phyloP scores from a whole-genome alignment of 1,140 invertebrate species.

The Pantala flavescens region DNA sequence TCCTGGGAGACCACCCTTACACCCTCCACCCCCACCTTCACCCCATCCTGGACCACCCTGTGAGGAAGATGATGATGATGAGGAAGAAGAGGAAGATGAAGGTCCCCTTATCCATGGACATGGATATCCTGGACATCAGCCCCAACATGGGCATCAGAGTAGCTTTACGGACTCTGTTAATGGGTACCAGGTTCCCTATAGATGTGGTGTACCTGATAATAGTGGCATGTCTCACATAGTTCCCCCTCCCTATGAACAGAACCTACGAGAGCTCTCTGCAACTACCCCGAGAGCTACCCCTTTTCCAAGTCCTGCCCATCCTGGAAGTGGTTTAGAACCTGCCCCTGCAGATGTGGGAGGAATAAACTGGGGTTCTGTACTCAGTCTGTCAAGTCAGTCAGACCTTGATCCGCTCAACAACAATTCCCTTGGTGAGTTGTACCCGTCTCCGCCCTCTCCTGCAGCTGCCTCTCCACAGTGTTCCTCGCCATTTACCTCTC shows the following conservation, averaged over 20 bases:
- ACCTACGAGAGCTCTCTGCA: conserved; percentile 23
- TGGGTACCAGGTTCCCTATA: background rate
- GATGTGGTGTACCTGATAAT: conserved; percentile 26
- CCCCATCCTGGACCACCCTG: background rate
- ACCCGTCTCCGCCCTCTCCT: conserved; percentile 42
- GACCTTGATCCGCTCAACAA: conserved; percentile 74
- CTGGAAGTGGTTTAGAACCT: conserved; percentile 41
- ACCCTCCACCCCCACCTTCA: conserved; percentile 29
- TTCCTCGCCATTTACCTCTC: conserved; percentile 10
- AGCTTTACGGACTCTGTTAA: background rate
- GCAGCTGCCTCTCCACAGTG: conserved; percentile 32
- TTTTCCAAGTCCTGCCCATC: conserved; percentile 24
- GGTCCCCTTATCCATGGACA: conserved; percentile 39
- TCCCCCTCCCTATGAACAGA: conserved; percentile 27
- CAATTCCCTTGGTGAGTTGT: conserved; percentile 44
- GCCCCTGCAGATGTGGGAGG: conserved; percentile 63
- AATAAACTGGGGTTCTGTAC: conserved; percentile 83
- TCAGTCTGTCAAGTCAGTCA: conserved; percentile 72
- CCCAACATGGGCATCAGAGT: background rate
- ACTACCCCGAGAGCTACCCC: conserved; percentile 26
- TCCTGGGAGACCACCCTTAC: conserved; percentile 19
- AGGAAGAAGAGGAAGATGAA: conserved; percentile 17
- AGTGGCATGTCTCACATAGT: conserved; percentile 35
- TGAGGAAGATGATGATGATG: conserved; percentile 11
- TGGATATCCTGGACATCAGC: conserved; percentile 41